These are phyloP conservation scores for Folsomia manolachei DNA, from an alignment of 2,888 invertebrate genomes.

Conservation along the genomic window DNA sequence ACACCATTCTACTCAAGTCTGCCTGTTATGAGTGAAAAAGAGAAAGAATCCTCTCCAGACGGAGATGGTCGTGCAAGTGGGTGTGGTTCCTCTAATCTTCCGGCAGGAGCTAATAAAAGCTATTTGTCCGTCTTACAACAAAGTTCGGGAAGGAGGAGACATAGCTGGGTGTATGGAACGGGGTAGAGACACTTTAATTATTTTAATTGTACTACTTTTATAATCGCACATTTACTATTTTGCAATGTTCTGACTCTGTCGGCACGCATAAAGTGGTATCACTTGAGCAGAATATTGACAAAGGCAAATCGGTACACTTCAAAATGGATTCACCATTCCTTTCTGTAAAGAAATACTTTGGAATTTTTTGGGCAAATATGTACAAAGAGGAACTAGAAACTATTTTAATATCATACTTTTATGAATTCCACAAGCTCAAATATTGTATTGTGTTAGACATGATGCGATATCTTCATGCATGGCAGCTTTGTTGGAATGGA, in stretches of 20 bases:
- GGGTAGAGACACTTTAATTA: conserved; percentile 17
- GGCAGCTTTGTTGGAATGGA: not conserved
- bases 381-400: too few species aligned
- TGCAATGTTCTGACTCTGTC: too few species aligned
- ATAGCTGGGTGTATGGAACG: conserved; percentile 38
- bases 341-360: too few species aligned
- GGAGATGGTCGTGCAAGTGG: not conserved
- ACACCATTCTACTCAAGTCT: not conserved
- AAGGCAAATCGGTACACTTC: too few species aligned
- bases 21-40: not conserved
- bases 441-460: not conserved
- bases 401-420: not conserved
- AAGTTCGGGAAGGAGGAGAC: conserved; percentile 24
- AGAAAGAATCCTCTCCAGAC: not conserved
- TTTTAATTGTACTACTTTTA: too few species aligned
- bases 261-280: too few species aligned
- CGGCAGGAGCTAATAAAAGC: not conserved
- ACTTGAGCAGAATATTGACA: too few species aligned
- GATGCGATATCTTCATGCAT: not conserved
- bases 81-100: not conserved
- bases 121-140: not conserved
- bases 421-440: not conserved
- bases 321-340: too few species aligned
- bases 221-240: too few species aligned
- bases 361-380: not conserved